phyloP scores from a whole-genome alignment of 2,797 vertebrate species.

The Smutsia temminckii region DNA sequence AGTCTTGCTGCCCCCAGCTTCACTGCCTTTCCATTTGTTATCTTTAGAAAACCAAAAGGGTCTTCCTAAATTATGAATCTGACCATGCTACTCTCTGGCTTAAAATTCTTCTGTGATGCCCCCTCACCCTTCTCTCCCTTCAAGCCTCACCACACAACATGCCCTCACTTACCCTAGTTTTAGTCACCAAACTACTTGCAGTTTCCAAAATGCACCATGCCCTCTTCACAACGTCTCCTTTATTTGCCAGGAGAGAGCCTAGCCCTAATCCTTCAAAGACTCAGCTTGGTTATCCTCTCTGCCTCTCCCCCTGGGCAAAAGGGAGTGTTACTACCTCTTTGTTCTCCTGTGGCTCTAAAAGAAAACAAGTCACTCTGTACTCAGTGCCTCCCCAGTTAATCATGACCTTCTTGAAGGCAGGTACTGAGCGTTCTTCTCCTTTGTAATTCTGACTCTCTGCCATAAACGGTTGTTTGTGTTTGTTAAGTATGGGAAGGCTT shows the following conservation, averaged over 20 bases:
- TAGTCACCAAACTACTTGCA: not conserved
- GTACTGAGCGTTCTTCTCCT: not conserved
- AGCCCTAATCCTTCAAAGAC: not conserved
- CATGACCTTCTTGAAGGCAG: not conserved
- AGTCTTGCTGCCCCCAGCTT: not conserved
- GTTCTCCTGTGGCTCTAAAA: not conserved
- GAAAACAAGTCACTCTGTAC: not conserved
- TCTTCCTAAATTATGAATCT: not conserved
- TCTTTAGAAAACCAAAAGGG: not conserved
- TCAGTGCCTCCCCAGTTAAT: not conserved
- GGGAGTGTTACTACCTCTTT: not conserved
- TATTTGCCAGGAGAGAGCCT: not conserved
- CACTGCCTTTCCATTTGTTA: not conserved
- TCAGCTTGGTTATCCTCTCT: not conserved
- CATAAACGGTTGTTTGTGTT: not conserved
- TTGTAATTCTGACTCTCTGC: not conserved
- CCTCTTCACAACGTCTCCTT: not conserved
- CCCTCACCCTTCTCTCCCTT: not conserved
- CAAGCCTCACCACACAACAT: not conserved
- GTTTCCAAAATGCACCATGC: not conserved
- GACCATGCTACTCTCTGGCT: not conserved
- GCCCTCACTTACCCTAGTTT: not conserved
- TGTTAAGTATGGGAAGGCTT: not conserved
- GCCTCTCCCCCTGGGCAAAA: not conserved
- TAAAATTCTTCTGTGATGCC: not conserved